Evolutionary conservation across 2,113 vertebrate genomes (phyloP), one percentile per base, ranked within the genome.

Genomic region (Actinemys pallida): DNA sequence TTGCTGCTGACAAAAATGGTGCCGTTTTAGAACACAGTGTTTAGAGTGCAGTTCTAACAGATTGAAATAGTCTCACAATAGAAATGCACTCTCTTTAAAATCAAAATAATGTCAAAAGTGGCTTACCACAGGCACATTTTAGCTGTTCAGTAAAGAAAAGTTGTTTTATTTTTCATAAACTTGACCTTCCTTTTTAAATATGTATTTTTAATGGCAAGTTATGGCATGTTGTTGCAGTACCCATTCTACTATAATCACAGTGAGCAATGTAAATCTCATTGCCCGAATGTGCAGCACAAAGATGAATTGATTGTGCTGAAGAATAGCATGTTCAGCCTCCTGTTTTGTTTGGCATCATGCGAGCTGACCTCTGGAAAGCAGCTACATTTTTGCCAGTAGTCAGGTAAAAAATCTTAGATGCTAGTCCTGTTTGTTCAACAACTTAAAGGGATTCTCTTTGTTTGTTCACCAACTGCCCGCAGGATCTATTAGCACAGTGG

Each of bases 1-100:
- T 90, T 89, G 81, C 95, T 88, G 91, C 85, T 8, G 62, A 94
- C 97, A 91, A 97, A 98, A 98, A 97, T 92, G 89, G 65, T 94
- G 79, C 85, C 39, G 53, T 90, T 93, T 87, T 72, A 81, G 87
- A 75, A n/a, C 29, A 27, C 2, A 10, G 35, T 3, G 52, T 91
- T 90, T 59, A 89, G 78, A 54, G 31, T 47, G 80, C 52, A 45
- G 22, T 93, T 95, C 92, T 90, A 94, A 86, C 5, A 1, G 59
- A 29, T 49, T 79, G 39, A 86, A 12, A 31, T 81, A 62, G 52
- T 87, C 93, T 91, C 52, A 93, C 59, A 56, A 86, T 52, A 59
- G 11, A 39, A 3, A 1, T 35, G 3, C 53, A 7, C 65, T n/a
- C 42, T 85, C 85, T 92, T 92, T 57, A 88, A 47, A 87, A 86